A percentile compares a stretch with the other conserved stretches of the same genome.
Evolutionary conservation across 2,797 vertebrate species (phyloP).

Genomic region (Mormyrops attenuatus): DNA sequence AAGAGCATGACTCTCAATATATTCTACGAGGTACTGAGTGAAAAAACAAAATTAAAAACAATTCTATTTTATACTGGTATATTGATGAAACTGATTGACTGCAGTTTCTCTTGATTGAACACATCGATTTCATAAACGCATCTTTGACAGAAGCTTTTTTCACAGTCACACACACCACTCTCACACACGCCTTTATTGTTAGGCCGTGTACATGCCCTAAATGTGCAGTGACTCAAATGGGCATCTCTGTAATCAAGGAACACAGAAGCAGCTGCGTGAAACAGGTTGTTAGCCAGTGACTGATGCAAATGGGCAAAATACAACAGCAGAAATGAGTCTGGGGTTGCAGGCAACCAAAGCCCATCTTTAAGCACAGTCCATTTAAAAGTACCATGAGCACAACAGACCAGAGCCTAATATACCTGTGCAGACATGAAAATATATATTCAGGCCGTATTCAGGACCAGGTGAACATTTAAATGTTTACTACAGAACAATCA

Average conservation of each 20-base stretch:
- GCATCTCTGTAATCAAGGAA: background rate
- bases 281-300: background rate
- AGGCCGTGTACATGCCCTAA: background rate
- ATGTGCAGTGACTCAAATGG: background rate
- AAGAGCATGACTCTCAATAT: background rate
- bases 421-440: background rate
- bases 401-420: background rate
- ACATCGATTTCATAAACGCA: background rate
- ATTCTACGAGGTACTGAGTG: background rate
- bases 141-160: background rate
- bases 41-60: background rate
- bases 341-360: background rate
- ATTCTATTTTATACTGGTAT: background rate
- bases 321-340: background rate
- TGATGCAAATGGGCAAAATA: background rate
- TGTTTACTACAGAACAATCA: background rate
- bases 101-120: background rate
- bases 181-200: background rate
- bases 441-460: background rate
- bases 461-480: background rate
- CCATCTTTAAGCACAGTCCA: background rate
- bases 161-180: background rate
- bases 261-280: background rate
- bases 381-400: background rate
- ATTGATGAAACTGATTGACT: background rate